These are phyloP conservation scores for Rhopalosiphum nymphaeae DNA, from an alignment of 2,888 invertebrate species.

Conservation along the genomic window DNA sequence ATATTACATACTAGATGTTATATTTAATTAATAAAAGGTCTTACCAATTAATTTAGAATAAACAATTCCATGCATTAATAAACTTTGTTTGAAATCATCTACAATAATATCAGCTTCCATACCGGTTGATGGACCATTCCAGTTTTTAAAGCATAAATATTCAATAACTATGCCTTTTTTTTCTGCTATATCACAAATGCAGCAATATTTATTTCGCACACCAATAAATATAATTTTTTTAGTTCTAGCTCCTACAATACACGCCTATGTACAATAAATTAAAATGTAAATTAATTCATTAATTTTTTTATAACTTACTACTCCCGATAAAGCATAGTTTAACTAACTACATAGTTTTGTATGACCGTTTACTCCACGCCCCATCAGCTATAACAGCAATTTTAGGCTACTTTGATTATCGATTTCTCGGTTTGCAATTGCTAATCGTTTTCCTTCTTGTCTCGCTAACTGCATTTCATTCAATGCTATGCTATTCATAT, in stretches of 20 bases:
- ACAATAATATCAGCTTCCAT: constrained; percentile 31
- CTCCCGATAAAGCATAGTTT: not conserved
- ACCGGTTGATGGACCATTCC: not conserved
- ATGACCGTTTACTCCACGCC: not conserved
- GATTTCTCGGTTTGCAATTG: not conserved
- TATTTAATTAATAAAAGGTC: not conserved
- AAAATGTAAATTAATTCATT: no score
- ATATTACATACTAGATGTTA: not conserved
- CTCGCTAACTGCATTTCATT: not conserved
- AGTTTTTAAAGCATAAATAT: constrained; percentile 15
- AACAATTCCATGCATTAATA: not conserved
- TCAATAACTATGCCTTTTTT: not conserved
- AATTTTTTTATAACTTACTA: not conserved
- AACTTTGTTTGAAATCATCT: not conserved
- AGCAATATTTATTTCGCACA: not conserved
- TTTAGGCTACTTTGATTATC: not conserved
- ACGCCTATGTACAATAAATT: not conserved
- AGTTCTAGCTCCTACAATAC: not conserved
- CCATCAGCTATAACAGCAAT: no score
- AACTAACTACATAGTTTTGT: not conserved
- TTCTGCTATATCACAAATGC: not conserved
- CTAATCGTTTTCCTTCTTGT: not conserved
- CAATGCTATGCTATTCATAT: not conserved
- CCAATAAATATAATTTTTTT: not conserved
- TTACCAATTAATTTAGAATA: not conserved